These are phyloP conservation scores for Nesoenas mayeri DNA, from an alignment of 2,113 vertebrate genomes.

Conservation along the genomic window DNA sequence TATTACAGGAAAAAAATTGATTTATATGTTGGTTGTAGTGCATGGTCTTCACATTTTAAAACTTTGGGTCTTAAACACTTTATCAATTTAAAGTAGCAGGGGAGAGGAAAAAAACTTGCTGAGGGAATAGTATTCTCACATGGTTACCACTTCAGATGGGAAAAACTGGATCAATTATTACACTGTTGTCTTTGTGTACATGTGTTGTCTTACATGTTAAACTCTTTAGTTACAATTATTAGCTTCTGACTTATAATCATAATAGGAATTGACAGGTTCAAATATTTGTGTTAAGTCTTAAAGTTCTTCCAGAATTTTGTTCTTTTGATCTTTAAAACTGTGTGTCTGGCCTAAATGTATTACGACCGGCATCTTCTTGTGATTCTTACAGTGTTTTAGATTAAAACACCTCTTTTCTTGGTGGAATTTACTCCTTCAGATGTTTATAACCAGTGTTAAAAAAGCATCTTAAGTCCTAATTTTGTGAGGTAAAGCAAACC, in stretches of 20 bases:
- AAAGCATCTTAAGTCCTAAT: background rate
- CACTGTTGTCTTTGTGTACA: background rate
- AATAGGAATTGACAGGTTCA: background rate
- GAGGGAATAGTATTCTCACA: background rate
- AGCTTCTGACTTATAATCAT: background rate
- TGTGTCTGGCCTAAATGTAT: background rate
- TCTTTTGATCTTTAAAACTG: background rate
- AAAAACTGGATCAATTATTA: background rate
- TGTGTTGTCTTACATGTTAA: background rate
- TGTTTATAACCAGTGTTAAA: background rate
- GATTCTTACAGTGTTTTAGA: background rate
- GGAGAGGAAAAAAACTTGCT: background rate
- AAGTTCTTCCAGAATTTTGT: background rate
- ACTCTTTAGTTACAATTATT: background rate
- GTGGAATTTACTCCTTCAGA: background rate
- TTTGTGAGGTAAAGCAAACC: background rate
- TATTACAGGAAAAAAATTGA: background rate
- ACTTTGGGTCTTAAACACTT: background rate
- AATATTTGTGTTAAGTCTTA: background rate
- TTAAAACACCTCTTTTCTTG: background rate
- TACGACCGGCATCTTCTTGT: background rate
- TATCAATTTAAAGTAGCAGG: background rate
- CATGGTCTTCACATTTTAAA: background rate
- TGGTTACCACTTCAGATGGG: background rate
- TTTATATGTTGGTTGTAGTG: background rate